Evolutionary conservation across 2,113 vertebrate species (phyloP).

Genomic region (Datnioides undecimradiatus): DNA sequence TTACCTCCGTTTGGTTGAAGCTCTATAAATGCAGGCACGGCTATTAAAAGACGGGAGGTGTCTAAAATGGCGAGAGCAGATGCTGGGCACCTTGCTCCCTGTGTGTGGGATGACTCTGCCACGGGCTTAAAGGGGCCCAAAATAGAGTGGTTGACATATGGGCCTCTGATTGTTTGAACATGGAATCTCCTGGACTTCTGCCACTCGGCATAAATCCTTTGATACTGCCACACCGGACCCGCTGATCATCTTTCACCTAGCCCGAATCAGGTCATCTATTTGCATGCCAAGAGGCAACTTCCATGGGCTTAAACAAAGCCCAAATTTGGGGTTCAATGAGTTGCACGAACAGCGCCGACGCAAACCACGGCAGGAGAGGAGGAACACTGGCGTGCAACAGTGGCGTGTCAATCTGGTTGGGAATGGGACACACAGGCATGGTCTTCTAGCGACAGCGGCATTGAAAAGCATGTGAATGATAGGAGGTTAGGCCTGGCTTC

Average conservation of each 20-base stretch:
- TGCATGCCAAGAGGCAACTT: conserved; percentile 72
- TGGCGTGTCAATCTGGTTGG: conserved; percentile 51
- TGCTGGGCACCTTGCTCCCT: conserved; percentile 83
- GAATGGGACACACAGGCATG: conserved; percentile 53
- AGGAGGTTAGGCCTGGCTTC: conserved; percentile 55
- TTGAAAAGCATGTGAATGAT: conserved; percentile 70
- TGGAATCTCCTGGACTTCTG: conserved; percentile 81
- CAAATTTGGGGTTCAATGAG: conserved; percentile 67
- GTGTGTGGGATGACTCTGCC: conserved; percentile 75
- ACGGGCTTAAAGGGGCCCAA: conserved; percentile 75
- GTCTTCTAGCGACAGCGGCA: conserved; percentile 72
- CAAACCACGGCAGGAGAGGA: conserved; percentile 53
- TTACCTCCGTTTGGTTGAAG: conserved; percentile 77
- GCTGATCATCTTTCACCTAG: conserved; percentile 77
- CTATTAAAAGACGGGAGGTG: conserved; percentile 82
- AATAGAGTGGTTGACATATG: conserved; percentile 85
- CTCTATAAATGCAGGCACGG: conserved; percentile 74
- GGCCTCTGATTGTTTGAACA: conserved; percentile 86
- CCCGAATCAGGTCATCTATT: conserved; percentile 71
- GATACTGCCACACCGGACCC: conserved; percentile 64
- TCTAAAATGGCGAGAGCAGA: conserved; percentile 83
- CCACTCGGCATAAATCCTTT: conserved; percentile 80
- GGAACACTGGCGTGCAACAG: conserved; percentile 38
- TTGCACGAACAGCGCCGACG: conserved; percentile 57
- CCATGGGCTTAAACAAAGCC: conserved; percentile 68